These are phyloP conservation scores for Neelides sp. DNA, from an alignment of 1,140 invertebrate species.

Conservation along the genomic window DNA sequence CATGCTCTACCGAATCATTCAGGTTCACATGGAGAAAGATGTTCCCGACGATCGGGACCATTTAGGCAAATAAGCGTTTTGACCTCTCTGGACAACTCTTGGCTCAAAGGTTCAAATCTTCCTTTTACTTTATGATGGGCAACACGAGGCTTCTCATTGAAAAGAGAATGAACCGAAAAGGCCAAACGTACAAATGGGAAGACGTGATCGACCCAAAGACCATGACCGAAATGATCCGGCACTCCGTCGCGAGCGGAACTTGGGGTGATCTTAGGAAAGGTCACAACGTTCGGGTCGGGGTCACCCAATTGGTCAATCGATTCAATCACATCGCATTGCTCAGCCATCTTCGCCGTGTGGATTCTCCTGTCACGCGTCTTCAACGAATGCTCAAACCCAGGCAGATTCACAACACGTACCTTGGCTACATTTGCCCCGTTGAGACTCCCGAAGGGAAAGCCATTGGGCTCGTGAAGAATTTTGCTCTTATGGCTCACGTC, in stretches of 20 bases:
- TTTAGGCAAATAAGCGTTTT: conserved; percentile 93
- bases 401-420: conserved; percentile 93
- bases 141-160: neutral
- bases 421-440: conserved; percentile 89
- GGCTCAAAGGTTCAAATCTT: conserved; percentile 83
- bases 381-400: conserved; percentile 94
- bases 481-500: conserved; percentile 98
- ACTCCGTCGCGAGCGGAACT: conserved; percentile 95
- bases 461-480: conserved; percentile 90
- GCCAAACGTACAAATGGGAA: conserved; percentile 39
- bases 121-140: neutral
- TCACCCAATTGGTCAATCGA: conserved; percentile 79
- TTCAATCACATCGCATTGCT: conserved; percentile 93
- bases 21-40: conserved; percentile 81
- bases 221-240: conserved; percentile 89
- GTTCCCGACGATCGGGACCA: conserved; percentile 98
- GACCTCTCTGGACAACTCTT: conserved; percentile 91
- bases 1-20: conserved; percentile 88
- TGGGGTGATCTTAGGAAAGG: conserved; percentile 98
- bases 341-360: conserved; percentile 89
- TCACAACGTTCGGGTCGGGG: conserved; percentile 85
- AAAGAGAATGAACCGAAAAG: conserved; percentile 1
- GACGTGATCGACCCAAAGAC: conserved; percentile 92
- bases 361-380: conserved; percentile 94
- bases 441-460: conserved; percentile 92